phyloP scores from a whole-genome alignment of 2,113 vertebrate genomes.

The Condylura cristata region DNA sequence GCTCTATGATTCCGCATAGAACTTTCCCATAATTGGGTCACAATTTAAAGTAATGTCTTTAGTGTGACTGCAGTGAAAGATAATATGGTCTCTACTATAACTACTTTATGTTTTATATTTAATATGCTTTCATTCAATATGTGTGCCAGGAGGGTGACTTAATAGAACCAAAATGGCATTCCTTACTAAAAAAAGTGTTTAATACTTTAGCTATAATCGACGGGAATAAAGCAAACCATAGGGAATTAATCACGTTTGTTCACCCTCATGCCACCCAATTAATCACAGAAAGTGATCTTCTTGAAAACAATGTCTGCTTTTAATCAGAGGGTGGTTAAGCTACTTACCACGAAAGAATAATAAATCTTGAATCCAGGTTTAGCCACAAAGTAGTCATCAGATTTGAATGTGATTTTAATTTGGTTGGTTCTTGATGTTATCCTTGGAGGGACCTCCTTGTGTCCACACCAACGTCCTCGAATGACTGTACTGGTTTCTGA shows the following conservation, averaged over 20 bases:
- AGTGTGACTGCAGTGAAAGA: neutral
- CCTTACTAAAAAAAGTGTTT: neutral
- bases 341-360: slow-evolving; percentile 95
- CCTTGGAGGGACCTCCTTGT: slow-evolving; percentile 91
- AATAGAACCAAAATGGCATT: neutral
- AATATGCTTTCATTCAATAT: neutral
- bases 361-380: slow-evolving; percentile 98
- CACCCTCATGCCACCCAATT: neutral
- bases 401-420: slow-evolving; percentile 97
- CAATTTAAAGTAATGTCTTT: neutral
- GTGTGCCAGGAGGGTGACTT: neutral
- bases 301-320: slow-evolving; percentile 15
- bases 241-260: slow-evolving; percentile 35
- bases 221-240: neutral
- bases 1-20: neutral
- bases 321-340: neutral
- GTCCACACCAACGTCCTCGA: slow-evolving; percentile 97
- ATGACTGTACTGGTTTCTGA: slow-evolving; percentile 93
- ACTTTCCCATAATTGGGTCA: neutral
- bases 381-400: slow-evolving; percentile 97
- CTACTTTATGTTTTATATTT: neutral
- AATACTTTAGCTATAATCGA: neutral
- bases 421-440: slow-evolving; percentile 94
- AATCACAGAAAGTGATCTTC: slow-evolving; percentile 51
- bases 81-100: neutral